Base-by-base conservation (phyloP, 2,888 invertebrate species). In the Xestobium rufovillosum region DNA sequence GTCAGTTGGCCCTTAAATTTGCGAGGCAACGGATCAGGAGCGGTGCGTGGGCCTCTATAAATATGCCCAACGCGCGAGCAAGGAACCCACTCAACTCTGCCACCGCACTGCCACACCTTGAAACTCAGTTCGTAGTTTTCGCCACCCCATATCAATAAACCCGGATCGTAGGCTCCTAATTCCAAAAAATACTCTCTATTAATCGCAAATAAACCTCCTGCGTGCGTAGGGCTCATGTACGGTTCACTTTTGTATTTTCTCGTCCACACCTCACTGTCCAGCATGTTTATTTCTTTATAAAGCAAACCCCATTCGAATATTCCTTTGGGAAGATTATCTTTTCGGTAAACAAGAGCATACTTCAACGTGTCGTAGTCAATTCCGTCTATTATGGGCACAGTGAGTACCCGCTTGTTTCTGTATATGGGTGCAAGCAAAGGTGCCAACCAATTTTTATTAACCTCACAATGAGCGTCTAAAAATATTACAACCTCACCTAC, bases 251-350 rank as follows among this genome's bases (percentile, higher is more conserved):
- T 80, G 60, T 96, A 79, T 43, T 79, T 71, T 48, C 95, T 73
- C 3, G 71, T 73, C 17, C 73, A 75, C 2, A 81, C 71, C 66
- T 96, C 95, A 41, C 79, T 75, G 14, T 80, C 75, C 0, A 96
- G 94, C 2, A 97, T 81, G 60, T 91, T 89, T 51, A 91, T 95
- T 65, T 98, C 98, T 66, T 98, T 98, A 67, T 98, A 98, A 23
- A 97, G 70, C 85, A 97, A 94, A 4, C 97, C 98, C 97, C 97
- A 98, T 70, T 98, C 98, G 65, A 97, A 98, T 44, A 98, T 97
- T 3, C 97, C 97, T 43, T 95, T 72, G 61, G 85, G 95, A 58
- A 91, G 85, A 35, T 80, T 78, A 4, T 86, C 87, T 46, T 81
- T 82, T 43, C 83, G 80, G 62, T 98, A 98, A 0, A 97, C 96